These are phyloP conservation scores for Disparrhopalites patrizii DNA, from an alignment of 2,888 invertebrate species.

Conservation along the genomic window DNA sequence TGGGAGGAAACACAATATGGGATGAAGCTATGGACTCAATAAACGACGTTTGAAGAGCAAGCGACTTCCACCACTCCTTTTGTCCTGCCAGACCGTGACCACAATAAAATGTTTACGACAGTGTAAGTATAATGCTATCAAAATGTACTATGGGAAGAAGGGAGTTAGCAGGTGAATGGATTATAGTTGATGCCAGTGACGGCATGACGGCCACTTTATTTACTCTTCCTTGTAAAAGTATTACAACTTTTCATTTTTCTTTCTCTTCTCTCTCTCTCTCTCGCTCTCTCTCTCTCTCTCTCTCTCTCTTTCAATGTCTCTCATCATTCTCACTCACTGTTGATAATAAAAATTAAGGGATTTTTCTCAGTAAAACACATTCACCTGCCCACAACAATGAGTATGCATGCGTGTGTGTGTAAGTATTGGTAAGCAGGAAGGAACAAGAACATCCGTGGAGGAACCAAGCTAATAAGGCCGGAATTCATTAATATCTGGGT, in stretches of 20 bases:
- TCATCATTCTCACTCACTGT: no score
- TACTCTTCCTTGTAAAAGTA: conserved; percentile 11
- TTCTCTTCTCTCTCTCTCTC: neutral
- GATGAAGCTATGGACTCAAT: conserved; percentile 9
- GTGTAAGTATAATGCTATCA: conserved; percentile 7
- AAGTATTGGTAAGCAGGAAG: no score
- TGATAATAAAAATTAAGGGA: no score
- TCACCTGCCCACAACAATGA: no score
- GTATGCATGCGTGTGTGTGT: neutral
- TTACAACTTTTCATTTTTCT: conserved; percentile 17
- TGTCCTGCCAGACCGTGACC: conserved; percentile 1
- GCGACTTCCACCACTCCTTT: conserved; percentile 18
- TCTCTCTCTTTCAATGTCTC: no score
- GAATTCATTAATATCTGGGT: conserved; percentile 37
- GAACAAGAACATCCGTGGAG: conserved; percentile 5
- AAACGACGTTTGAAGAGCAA: neutral
- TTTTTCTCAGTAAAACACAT: no score
- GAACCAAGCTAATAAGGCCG: conserved; percentile 31
- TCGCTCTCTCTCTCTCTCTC: no score
- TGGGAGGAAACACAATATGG: conserved; percentile 12
- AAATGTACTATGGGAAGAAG: neutral
- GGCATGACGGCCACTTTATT: neutral
- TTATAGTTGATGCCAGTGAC: conserved; percentile 11
- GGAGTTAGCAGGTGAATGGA: conserved; percentile 13
- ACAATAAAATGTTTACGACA: conserved; percentile 16